A percentile compares a stretch with the other conserved stretches of the same genome.
phyloP scores from a whole-genome alignment of 1,140 invertebrate genomes.

The Aphelenchoides avenae region DNA sequence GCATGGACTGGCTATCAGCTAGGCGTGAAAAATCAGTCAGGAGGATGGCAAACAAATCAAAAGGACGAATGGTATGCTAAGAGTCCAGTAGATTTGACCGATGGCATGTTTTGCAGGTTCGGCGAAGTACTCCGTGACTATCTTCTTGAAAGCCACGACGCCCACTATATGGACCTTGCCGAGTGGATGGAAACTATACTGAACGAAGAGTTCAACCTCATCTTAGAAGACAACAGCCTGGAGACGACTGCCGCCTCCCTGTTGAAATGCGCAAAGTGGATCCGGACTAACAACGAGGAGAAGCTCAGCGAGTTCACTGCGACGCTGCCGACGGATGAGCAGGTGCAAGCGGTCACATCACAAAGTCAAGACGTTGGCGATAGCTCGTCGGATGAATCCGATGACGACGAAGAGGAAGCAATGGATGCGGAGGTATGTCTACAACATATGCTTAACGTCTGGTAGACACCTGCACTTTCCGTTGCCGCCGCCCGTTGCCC shows the following conservation, averaged over 20 bases:
- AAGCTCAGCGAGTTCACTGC: no score
- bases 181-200: slow-evolving; percentile 31
- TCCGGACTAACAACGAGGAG: no score
- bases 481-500: no score
- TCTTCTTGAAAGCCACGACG: not conserved
- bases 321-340: not conserved
- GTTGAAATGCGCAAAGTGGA: no score
- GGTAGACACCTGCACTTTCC: no score
- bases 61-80: not conserved
- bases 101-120: not conserved
- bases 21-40: slow-evolving; percentile 21
- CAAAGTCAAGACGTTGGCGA: not conserved
- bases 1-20: slow-evolving; percentile 24
- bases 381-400: slow-evolving; percentile 2
- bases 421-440: not conserved
- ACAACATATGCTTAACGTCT: not conserved
- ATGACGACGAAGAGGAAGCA: slow-evolving; percentile 11
- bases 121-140: not conserved
- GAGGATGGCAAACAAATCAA: slow-evolving; percentile 5
- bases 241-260: no score
- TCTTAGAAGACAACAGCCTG: slow-evolving; percentile 31
- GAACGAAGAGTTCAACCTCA: slow-evolving; percentile 22
- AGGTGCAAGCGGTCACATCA: slow-evolving; percentile 13
- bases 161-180: slow-evolving; percentile 5
- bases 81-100: slow-evolving; percentile 4